Percentiles rank a stretch among this genome's conserved stretches.
phyloP scores from a whole-genome alignment of 2,797 vertebrate species.

The Siniperca obscura region DNA sequence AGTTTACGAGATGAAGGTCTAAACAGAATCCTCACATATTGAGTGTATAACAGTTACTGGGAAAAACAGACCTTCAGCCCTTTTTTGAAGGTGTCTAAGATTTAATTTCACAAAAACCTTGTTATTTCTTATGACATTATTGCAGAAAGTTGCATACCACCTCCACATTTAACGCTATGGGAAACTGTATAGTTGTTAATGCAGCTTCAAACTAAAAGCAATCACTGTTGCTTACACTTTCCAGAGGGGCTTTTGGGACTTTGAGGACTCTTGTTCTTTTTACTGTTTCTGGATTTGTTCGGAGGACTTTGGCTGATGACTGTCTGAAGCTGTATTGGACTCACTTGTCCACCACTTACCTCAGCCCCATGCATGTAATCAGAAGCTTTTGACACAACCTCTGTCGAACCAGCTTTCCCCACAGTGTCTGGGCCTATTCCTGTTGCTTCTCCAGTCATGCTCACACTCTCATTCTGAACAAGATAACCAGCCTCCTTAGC shows the following conservation, averaged over 20 bases:
- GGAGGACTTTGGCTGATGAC: neutral
- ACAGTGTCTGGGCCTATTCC: neutral
- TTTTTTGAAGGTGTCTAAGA: neutral
- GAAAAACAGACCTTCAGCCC: neutral
- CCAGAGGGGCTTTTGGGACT: constrained; percentile 44
- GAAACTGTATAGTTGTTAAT: neutral
- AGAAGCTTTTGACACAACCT: constrained; percentile 4
- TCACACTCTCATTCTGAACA: neutral
- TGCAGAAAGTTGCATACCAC: neutral
- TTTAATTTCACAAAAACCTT: neutral
- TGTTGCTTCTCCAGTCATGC: neutral
- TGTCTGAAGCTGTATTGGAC: neutral
- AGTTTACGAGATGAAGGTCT: neutral
- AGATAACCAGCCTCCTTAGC: constrained; percentile 8
- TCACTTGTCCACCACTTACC: constrained; percentile 1
- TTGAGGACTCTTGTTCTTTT: constrained; percentile 38
- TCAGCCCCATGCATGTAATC: neutral
- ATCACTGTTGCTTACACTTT: constrained; percentile 66
- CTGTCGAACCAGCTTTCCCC: neutral
- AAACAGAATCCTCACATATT: neutral
- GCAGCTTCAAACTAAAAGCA: neutral
- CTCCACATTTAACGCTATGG: neutral
- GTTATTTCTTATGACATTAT: neutral
- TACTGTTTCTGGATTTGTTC: constrained; percentile 50
- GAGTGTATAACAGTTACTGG: neutral